Evolutionary conservation across 1,140 invertebrate genomes (phyloP), one percentile per base, ranked within the genome.

Genomic region (Whitmania pigra): DNA sequence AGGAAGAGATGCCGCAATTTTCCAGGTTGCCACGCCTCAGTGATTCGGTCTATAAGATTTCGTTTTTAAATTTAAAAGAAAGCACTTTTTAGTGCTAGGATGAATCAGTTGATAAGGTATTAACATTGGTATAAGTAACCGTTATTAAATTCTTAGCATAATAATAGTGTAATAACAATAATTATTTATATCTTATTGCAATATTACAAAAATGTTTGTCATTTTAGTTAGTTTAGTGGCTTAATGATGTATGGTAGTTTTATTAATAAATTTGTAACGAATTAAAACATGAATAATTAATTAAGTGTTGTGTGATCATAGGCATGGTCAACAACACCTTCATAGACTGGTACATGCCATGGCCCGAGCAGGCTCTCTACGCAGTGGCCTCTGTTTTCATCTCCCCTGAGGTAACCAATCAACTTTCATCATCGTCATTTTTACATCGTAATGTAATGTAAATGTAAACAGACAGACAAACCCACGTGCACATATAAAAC

Each of bases 371-470:
- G 71, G 82, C 78, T 83, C 85, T 53, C 86, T 83, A 88, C 63
- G 89, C 90, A 0, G 91, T 95, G 13, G 91, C 91, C 9, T 88
- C 88, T 68, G 87, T 89, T 7, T 90, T 89, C 76, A 83, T 93
- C 0, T 87, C 81, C 15, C 77, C 80, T 67, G 82, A 83, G 74
- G 82, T 82, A 78, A 49, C 17, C 31, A 36, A 55, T 36, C 11
- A 11, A 66, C 27, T 55, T 36, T 70, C 27, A 9, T 7, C 17
- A 5, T 22, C 11, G 2, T 36, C n/a, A n/a, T 36, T 36, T 36
- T 36, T 36, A 36, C 31, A 36, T 6, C 31, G 6, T 36, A 36
- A 25, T 4, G 17, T 2, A 40, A 4, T 27, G n/a, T 67, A 36
- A 72, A 15, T 67, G 22, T 40, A 29, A 36, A 27, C n/a, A 27